Conservation (phyloP, 2,113 vertebrate genomes). For the Pyxicephalus adspersus region DNA sequence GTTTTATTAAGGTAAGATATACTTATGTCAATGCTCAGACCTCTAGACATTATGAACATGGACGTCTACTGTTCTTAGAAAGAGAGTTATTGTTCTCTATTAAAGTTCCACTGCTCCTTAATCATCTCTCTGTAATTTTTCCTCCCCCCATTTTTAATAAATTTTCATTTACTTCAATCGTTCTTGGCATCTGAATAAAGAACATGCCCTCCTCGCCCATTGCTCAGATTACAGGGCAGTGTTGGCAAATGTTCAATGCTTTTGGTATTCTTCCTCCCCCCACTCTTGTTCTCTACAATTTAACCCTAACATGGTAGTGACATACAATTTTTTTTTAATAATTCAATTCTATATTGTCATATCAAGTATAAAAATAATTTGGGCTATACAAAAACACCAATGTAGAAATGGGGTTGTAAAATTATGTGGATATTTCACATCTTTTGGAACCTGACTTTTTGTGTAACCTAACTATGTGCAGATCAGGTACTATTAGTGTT, state of each 20-base stretch:
- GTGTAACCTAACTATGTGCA: too few relatives aligned
- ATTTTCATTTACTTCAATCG: conserved; percentile 56
- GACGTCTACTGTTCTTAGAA: conserved; percentile 11
- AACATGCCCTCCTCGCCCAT: not conserved
- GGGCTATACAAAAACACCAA: too few relatives aligned
- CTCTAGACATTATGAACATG: not conserved
- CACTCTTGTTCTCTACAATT: not conserved
- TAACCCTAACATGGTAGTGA: conserved; percentile 20
- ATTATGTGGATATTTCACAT: too few relatives aligned
- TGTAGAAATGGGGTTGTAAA: too few relatives aligned
- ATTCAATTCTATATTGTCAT: too few relatives aligned
- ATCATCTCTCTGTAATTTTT: conserved; percentile 42
- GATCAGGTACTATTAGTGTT: too few relatives aligned
- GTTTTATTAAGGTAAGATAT: not conserved
- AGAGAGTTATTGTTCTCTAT: conserved; percentile 46
- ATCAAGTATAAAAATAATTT: too few relatives aligned
- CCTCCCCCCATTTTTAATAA: conserved; percentile 18
- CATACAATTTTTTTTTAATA: too few relatives aligned
- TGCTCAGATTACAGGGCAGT: conserved; percentile 42
- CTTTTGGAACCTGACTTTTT: too few relatives aligned
- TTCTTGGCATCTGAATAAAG: conserved; percentile 47
- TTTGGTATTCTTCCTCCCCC: conserved; percentile 21
- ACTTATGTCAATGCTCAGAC: not conserved
- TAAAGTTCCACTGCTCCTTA: conserved; percentile 26
- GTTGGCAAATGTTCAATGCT: conserved; percentile 39